A percentile compares a stretch with the other conserved stretches of the same genome.
These are phyloP conservation scores for Dasypolia templi DNA, from an alignment of 2,888 invertebrate genomes.

Conservation along the genomic window DNA sequence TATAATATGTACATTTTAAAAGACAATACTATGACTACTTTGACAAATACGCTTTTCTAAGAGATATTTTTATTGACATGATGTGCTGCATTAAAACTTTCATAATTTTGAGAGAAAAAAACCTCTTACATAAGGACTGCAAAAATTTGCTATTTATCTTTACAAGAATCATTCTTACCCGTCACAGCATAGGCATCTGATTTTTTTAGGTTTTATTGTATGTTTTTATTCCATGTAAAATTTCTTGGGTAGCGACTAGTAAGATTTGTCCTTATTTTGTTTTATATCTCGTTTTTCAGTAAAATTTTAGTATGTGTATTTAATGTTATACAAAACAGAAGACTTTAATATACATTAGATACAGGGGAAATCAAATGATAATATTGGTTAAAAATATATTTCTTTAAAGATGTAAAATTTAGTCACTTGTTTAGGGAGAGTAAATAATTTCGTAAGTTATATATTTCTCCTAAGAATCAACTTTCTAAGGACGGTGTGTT, in stretches of 20 bases:
- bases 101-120: constrained; percentile 77
- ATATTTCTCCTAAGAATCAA: constrained; percentile 81
- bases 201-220: constrained; percentile 72
- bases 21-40: constrained; percentile 78
- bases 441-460: constrained; percentile 76
- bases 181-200: constrained; percentile 75
- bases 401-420: constrained; percentile 66
- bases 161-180: constrained; percentile 78
- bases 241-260: constrained; percentile 71
- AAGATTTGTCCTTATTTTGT: constrained; percentile 64
- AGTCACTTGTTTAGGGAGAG: constrained; percentile 69
- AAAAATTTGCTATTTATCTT: constrained; percentile 85
- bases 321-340: constrained; percentile 66
- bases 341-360: constrained; percentile 70
- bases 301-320: constrained; percentile 69
- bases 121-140: constrained; percentile 84
- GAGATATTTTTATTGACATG: constrained; percentile 77
- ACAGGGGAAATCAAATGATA: constrained; percentile 74
- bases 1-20: constrained; percentile 74
- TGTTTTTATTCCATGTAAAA: constrained; percentile 71
- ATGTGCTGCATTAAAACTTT: constrained; percentile 78
- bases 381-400: constrained; percentile 68
- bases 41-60: constrained; percentile 77
- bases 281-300: constrained; percentile 61
- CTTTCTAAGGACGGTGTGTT: constrained; percentile 70